Evolutionary conservation across 2,797 vertebrate genomes (phyloP), one percentile per base, ranked within the genome.

Genomic region (Chiropotes sagulatus): DNA sequence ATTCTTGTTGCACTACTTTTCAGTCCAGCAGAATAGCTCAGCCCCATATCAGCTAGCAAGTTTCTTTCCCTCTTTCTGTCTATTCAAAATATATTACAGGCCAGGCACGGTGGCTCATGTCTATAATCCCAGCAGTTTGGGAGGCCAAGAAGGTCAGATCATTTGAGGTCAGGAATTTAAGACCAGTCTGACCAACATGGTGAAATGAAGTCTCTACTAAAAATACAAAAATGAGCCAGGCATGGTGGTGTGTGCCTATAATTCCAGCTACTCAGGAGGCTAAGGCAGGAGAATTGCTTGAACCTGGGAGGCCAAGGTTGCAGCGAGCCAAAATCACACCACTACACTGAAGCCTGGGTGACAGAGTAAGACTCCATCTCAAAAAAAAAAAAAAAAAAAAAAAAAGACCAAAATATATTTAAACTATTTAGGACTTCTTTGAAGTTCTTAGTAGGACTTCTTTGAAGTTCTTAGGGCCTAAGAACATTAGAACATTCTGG

Each of bases 401-500:
- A 57, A 57, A 58, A 19, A 19, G 15, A 0, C 50, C 3, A 4
- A 54, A 57, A 70, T 19, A 73, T 33, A 61, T 61, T 19, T 61
- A 44, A 83, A 83, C 33, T 58, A 70, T 44, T 52, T 14, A 76
- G 13, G 54, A 39, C 36, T 82, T 91, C 14, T 52, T 20, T 81
- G 83, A 26, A 46, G 36, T 93, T 87, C 57, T 90, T 70, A 92
- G 48, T 14, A 76, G 13, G 54, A 39, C 36, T 82, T 91, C 14
- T 52, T 20, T 81, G 83, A 26, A 46, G 36, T 93, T 87, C 57
- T 90, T 70, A 92, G 48, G 44, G 12, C 44, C 67, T 72, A 12
- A 96, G 61, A 92, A 90, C 44, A 33, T 91, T 91, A 96, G 54
- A 92, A 92, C 64, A 33, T 91, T 91, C 72, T 89, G 33, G 76